These are phyloP conservation scores for Apeltes quadracus DNA, from an alignment of 2,113 vertebrate species.

Conservation along the genomic window DNA sequence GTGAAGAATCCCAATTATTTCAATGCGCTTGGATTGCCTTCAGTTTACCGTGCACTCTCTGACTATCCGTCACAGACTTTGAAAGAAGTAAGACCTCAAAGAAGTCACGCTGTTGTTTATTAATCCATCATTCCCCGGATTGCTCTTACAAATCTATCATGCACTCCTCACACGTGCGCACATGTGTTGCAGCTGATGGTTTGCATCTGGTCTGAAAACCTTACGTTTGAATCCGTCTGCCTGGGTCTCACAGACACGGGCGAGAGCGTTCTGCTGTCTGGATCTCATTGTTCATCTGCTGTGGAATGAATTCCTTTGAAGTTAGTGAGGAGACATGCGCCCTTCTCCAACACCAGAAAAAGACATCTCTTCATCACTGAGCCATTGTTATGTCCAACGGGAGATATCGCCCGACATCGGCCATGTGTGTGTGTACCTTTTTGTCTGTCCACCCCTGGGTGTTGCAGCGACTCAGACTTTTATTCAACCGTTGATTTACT, in stretches of 20 bases:
- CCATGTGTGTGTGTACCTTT: not conserved
- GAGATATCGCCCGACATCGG: not conserved
- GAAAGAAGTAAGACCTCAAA: not conserved
- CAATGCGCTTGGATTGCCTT: not conserved
- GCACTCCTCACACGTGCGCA: conserved; percentile 34
- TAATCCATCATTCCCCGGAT: conserved; percentile 24
- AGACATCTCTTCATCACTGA: not conserved
- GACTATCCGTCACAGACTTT: not conserved
- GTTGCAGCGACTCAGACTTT: not conserved
- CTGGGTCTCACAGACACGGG: conserved; percentile 34
- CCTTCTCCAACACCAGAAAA: not conserved
- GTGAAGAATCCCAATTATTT: not conserved
- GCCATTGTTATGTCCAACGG: not conserved
- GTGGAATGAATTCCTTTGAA: conserved; percentile 39
- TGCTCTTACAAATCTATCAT: conserved; percentile 28
- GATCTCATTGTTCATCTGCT: conserved; percentile 49
- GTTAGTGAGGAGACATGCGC: not conserved
- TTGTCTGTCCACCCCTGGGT: not conserved
- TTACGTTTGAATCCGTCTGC: conserved; percentile 33
- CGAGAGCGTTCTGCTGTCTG: conserved; percentile 45
- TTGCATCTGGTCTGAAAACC: conserved; percentile 42
- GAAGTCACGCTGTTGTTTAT: not conserved
- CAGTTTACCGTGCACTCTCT: not conserved
- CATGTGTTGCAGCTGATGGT: conserved; percentile 40
- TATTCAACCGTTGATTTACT: not conserved